Percentiles rank a stretch among this genome's conserved stretches.
Evolutionary conservation across 2,888 invertebrate species (phyloP).

Genomic region (Koerneria pararmatus): DNA sequence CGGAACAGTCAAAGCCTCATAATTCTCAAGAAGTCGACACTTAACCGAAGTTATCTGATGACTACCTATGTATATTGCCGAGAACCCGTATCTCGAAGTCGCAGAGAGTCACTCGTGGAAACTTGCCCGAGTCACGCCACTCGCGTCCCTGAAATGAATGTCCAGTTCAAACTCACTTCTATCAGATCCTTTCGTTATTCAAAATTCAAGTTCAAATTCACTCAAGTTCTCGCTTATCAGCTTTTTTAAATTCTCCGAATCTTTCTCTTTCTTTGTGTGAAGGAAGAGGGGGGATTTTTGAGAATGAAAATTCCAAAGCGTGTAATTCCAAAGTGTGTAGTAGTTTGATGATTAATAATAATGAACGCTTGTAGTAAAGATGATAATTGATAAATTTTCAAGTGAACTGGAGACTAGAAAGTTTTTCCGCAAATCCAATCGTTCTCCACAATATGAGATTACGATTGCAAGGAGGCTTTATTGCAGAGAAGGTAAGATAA

Average conservation of each 20-base stretch:
- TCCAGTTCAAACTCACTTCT: background rate
- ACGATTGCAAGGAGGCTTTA: no score
- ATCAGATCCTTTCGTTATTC: background rate
- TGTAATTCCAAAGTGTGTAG: no score
- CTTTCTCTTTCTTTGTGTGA: constrained; percentile 15
- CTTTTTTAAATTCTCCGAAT: constrained; percentile 12
- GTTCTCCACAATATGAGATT: no score
- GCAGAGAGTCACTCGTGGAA: constrained; percentile 61
- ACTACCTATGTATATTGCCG: constrained; percentile 60
- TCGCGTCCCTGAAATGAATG: constrained; percentile 45
- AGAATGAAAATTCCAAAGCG: background rate
- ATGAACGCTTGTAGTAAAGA: no score
- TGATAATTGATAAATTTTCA: no score
- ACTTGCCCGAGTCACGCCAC: constrained; percentile 60
- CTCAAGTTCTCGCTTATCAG: constrained; percentile 5
- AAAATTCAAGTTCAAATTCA: background rate
- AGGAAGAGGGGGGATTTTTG: background rate
- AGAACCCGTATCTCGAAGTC: constrained; percentile 60
- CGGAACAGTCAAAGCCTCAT: no score
- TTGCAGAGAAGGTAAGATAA: no score
- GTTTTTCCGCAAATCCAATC: no score
- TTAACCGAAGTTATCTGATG: no score
- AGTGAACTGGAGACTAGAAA: no score
- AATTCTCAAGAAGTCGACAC: no score
- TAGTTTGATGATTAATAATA: no score